Base-by-base conservation (phyloP, 2,888 invertebrate genomes). In the Xanthorhoe designata region DNA sequence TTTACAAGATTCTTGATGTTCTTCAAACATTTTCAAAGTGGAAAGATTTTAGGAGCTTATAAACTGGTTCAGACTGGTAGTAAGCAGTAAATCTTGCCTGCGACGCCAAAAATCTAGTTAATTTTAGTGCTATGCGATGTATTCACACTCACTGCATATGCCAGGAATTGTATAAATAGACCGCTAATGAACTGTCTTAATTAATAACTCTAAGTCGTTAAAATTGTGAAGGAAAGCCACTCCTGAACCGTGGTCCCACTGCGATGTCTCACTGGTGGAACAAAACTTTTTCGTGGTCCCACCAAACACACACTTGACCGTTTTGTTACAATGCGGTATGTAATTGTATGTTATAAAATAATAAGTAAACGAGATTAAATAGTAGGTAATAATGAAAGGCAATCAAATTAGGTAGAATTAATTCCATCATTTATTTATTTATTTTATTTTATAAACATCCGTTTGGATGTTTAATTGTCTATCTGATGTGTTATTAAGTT, bases 61-160 rank as follows among this genome's bases (percentile, higher is more conserved):
- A 61, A 71, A 49, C 74, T 69, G 64, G 72, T 74, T 62, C 53
- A 70, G 71, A 73, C 76, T 72, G 61, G 77, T 72, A 69, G 47
- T 65, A 68, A 72, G 78, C 66, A 70, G 77, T 77, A 63, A 8
- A 45, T 66, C 56, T 76, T 76, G 81, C 83, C 84, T 84, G 81
- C 74, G 73, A 65, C 70, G 62, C 71, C 68, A 70, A 75, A 73
- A 71, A 62, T 56, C 80, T 80, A 78, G 58, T 42, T 59, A 51
- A 59, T 59, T 59, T 72, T 83, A 71, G 74, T 71, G 71, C 71
- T 74, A 76, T 58, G 51, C 61, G 57, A 67, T 72, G 72, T 47
- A 24, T 24, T 24, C 24, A 15, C 15, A 68, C 65, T 63, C 72
- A 69, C 75, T 73, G 70, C 76, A 64, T 66, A 66, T 64, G 65